Base-by-base conservation (phyloP, 2,113 vertebrate species). In the Scopus umbretta region DNA sequence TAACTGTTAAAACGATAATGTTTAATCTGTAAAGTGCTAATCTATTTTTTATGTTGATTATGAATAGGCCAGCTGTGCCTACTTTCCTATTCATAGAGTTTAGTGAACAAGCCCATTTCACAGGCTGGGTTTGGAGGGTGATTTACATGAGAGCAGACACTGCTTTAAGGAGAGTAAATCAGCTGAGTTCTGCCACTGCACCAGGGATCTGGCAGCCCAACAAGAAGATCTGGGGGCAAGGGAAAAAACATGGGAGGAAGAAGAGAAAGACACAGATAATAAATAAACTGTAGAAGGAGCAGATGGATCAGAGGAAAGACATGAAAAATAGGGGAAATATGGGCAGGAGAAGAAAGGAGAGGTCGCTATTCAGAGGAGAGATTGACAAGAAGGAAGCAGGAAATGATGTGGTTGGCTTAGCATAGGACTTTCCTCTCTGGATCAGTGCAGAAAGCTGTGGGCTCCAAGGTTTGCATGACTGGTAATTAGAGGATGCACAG, bases 21-120 rank as follows among this genome's bases (percentile, higher is more conserved):
- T 98, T 98, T 97, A 98, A 98, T 98, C 98, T 98, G 97, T 97
- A 98, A 98, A 98, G 97, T 97, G 97, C 98, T 98, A 98, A 98
- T 98, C 98, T 98, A 97, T 98, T 98, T 98, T 98, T 98, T 98
- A 98, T 98, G 98, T 98, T 98, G 98, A 98, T 98, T 98, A 98
- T 98, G 97, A 98, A 98, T 97, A 95, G 96, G 97, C 98, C 98
- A 98, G 98, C 98, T 99, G 98, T 97, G 97, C 97, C 98, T 98
- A 63, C 97, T 98, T 98, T 96, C 93, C 98, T 98, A 98, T 98
- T 98, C 98, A 98, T 97, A 97, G 97, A 95, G 89, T 98, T 97
- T 96, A 94, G 92, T 65, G 96, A 97, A 94, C 76, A 90, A 96
- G 93, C 94, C 84, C 8, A 17, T 96, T 97, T 97, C 97, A 97